Evolutionary conservation across 2,888 invertebrate genomes (phyloP), one percentile per base, ranked within the genome.

Genomic region (Digitonthophagus gazella): DNA sequence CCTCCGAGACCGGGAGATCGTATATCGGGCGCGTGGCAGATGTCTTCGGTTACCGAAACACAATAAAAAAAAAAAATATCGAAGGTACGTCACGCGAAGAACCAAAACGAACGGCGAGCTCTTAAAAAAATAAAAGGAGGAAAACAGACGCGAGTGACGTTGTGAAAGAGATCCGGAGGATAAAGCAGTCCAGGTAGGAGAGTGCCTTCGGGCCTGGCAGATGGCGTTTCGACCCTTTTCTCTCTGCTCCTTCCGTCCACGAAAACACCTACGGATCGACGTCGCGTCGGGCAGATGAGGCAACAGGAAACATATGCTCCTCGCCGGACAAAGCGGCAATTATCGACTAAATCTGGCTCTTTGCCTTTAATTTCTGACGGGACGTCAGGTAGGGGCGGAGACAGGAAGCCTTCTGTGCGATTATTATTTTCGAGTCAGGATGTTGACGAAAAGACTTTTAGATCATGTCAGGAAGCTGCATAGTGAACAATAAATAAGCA

Each of bases 221-320:
- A 44, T 44, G 28, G 28, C 28, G 28, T 44, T 44, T 44, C 28
- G 28, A 44, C 28, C 28, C 28, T 44, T 44, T 44, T 44, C 28
- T 44, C 28, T 44, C 22, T 22, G 3, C 57, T 57, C 57, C 16
- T 57, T 28, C 65, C 65, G 65, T 65, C 15, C 44, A 54, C 65
- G 8, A 65, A n/a, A 44, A 44, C 28, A 44, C 28, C 28, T 44
- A 44, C 28, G 28, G 28, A 44, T 44, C 28, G 64, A 64, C 65
- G 44, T 65, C 44, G 44, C 44, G 20, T 64, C 19, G 65, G 65
- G 54, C 44, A 65, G 54, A 65, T 65, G 65, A 28, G 65, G 65
- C 28, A 65, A 20, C 54, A 44, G 54, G 65, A 65, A 65, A 44
- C 22, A 44, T 64, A 44, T 44, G 44, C 64, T 65, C 54, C 44